Conservation (phyloP, 2,797 vertebrate genomes). For the Hipposideros larvatus region DNA sequence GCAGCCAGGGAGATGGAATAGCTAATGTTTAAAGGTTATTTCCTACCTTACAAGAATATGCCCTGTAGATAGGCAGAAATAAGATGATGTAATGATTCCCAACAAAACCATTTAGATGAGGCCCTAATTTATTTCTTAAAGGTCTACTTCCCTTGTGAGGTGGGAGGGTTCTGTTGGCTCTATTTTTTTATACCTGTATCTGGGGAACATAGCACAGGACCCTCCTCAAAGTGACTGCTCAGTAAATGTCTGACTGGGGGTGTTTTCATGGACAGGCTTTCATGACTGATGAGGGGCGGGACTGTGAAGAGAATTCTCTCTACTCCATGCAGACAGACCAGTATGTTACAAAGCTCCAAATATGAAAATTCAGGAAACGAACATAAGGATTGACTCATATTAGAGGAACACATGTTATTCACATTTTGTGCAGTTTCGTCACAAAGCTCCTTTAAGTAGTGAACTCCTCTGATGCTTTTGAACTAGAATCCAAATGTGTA, state of each 20-base stretch:
- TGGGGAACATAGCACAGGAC: neutral
- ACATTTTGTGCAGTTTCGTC: conserved; percentile 9
- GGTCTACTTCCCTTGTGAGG: neutral
- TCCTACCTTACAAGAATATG: conserved; percentile 56
- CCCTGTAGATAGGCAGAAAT: conserved; percentile 42
- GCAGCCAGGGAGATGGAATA: neutral
- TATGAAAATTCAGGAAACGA: conserved; percentile 19
- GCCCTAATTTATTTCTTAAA: conserved; percentile 35
- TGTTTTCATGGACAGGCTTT: neutral
- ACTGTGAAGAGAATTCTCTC: neutral
- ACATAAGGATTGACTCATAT: neutral
- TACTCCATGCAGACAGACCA: neutral
- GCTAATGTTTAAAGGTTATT: conserved; percentile 60
- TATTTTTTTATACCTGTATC: conserved; percentile 15
- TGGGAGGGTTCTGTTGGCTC: neutral
- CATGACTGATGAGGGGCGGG: neutral
- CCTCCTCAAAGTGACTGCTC: neutral
- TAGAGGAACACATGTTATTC: conserved; percentile 22
- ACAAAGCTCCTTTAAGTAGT: neutral
- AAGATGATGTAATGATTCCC: conserved; percentile 32
- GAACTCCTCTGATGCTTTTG: neutral
- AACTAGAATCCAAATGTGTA: neutral
- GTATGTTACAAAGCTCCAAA: conserved; percentile 42
- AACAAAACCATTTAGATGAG: conserved; percentile 52
- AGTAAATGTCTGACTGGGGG: neutral